Conservation (phyloP, 2,113 vertebrate species). For the Psilopsiagon aymara region DNA sequence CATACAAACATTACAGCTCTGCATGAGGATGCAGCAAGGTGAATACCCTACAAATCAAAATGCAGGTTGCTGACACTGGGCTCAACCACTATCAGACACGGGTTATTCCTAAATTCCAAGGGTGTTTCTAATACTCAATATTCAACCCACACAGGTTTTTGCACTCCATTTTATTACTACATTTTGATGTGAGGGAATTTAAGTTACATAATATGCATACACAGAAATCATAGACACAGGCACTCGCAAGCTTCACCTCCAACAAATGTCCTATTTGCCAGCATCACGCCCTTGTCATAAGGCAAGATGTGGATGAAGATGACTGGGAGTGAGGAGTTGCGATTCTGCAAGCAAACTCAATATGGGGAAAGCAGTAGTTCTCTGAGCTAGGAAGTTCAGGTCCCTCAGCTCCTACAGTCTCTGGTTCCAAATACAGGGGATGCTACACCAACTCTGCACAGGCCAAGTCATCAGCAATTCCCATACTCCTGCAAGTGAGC, state of each 20-base stretch:
- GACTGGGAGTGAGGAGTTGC: not conserved
- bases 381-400: not conserved
- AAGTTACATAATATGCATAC: not conserved
- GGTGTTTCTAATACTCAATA: not conserved
- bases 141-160: not conserved
- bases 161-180: not conserved
- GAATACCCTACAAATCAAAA: slow-evolving; percentile 5
- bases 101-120: not conserved
- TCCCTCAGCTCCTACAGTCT: not conserved
- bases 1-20: not conserved
- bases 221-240: not conserved
- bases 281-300: not conserved
- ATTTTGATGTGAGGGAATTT: not conserved
- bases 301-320: not conserved
- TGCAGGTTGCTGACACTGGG: not conserved
- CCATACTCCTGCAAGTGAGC: not conserved
- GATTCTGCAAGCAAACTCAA: not conserved
- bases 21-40: not conserved
- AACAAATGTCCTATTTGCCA: not conserved
- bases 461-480: not conserved
- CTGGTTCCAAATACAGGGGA: not conserved
- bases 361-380: not conserved
- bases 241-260: not conserved
- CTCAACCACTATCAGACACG: not conserved
- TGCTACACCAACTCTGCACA: not conserved